These are phyloP conservation scores for Craseonycteris thonglongyai DNA, from an alignment of 2,113 vertebrate genomes.

Conservation along the genomic window DNA sequence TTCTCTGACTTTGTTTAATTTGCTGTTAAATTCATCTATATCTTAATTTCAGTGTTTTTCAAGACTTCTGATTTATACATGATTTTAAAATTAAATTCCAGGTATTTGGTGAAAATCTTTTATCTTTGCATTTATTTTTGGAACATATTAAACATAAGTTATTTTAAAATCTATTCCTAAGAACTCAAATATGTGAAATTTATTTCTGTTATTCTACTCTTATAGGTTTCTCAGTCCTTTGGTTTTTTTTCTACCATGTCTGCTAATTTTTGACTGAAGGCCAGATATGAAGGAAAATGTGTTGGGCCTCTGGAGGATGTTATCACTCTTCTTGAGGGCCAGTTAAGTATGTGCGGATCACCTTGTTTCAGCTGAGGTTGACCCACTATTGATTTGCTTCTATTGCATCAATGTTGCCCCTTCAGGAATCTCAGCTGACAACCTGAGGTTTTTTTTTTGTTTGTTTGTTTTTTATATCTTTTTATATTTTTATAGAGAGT, in stretches of 20 bases:
- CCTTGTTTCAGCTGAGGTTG: background rate
- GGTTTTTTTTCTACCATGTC: background rate
- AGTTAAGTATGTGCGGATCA: background rate
- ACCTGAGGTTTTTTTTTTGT: background rate
- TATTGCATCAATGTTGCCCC: rapidly evolving
- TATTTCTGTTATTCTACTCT: background rate
- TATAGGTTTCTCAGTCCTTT: background rate
- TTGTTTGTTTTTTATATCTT: too few relatives aligned
- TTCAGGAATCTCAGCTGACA: background rate
- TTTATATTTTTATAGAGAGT: too few relatives aligned
- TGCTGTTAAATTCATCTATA: background rate
- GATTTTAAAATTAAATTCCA: conserved; percentile 10
- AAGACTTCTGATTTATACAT: background rate
- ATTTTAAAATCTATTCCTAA: background rate
- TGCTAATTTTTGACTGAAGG: background rate
- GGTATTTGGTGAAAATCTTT: background rate
- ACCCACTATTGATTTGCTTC: background rate
- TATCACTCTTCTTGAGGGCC: background rate
- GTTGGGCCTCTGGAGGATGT: background rate
- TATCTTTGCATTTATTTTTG: background rate
- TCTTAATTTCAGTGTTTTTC: background rate
- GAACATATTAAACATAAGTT: background rate
- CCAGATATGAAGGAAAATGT: background rate
- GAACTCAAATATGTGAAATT: background rate
- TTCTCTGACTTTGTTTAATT: background rate